These are phyloP conservation scores for Helleia helle DNA, from an alignment of 2,888 invertebrate genomes.

Conservation along the genomic window DNA sequence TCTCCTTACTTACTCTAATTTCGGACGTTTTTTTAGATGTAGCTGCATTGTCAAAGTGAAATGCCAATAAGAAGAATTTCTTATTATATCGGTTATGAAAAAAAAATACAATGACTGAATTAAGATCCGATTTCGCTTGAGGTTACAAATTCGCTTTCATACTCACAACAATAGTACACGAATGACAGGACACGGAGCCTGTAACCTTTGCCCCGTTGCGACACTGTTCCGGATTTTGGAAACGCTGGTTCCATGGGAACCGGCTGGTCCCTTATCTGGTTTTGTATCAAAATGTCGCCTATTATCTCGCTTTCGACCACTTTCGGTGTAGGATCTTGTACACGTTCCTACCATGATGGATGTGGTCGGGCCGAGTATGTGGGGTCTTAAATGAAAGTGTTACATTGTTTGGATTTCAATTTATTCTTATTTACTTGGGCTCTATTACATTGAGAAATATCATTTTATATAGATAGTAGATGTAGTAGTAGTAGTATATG, in stretches of 20 bases:
- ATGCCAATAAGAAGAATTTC: too few species aligned
- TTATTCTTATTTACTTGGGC: background rate
- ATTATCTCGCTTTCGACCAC: conserved; percentile 65
- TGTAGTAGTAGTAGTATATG: too few species aligned
- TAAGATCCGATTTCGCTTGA: too few species aligned
- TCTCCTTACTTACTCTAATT: too few species aligned
- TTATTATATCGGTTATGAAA: too few species aligned
- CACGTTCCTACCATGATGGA: conserved; percentile 64
- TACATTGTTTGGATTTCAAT: conserved; percentile 7
- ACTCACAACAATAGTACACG: too few species aligned
- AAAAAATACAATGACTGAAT: too few species aligned
- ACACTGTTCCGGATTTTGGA: conserved; percentile 22
- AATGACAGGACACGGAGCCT: background rate
- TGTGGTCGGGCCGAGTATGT: conserved; percentile 41
- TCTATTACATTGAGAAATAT: too few species aligned
- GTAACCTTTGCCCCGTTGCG: conserved; percentile 46
- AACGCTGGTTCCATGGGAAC: conserved; percentile 61
- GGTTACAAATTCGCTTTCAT: too few species aligned
- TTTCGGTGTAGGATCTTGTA: conserved; percentile 57
- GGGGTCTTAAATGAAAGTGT: conserved; percentile 22
- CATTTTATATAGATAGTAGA: too few species aligned
- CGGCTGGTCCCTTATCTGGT: conserved; percentile 54
- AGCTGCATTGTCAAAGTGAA: too few species aligned
- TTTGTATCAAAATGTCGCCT: conserved; percentile 69
- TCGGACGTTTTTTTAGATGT: too few species aligned